Base-by-base conservation (phyloP, 2,113 vertebrate species). In the Elachura formosa region DNA sequence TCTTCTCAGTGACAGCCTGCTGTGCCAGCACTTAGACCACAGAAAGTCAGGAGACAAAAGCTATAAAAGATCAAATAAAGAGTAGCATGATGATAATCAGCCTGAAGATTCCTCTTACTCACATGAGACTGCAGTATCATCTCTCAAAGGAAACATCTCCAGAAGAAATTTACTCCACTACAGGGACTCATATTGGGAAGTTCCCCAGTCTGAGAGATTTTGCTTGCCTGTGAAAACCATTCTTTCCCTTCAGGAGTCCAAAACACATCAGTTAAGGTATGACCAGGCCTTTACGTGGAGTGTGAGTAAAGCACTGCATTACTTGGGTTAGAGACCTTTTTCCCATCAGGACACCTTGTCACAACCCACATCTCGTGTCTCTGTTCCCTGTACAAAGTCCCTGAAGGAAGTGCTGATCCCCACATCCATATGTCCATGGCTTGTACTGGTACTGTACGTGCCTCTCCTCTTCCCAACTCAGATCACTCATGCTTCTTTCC, bases 361-460 rank as follows among this genome's bases (percentile, higher is more conserved):
- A 67, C 45, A 86, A 52, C 41, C 59, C 36, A 12, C 38, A 20
- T 29, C 31, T 52, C 58, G 7, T 1, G 0, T 38, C 51, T 52
- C 56, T 14, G 22, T 45, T 54, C 62, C 52, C 20, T 61, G 12
- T 36, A 31, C 17, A 43, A 23, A 52, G 26, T 72, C 46, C 36
- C 69, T 66, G 49, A n/a, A 38, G 76, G 31, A 64, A 61, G 19
- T 25, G 22, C 31, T 61, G 55, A 18, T 74, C 61, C 41, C 34
- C 55, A 80, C 52, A 62, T 43, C 59, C 29, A 2, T 43, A 0
- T 59, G 22, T 41, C 16, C 2, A 0, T 63, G 52, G 48, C 38
- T 46, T 67, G 13, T 38, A 3, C 46, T 49, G 72, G n/a, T 34
- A 8, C 48, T 68, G 23, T 33, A 11, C 0, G 0, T 48, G 33